Conservation (phyloP, 1,140 invertebrate genomes). For the Drusus annulatus region DNA sequence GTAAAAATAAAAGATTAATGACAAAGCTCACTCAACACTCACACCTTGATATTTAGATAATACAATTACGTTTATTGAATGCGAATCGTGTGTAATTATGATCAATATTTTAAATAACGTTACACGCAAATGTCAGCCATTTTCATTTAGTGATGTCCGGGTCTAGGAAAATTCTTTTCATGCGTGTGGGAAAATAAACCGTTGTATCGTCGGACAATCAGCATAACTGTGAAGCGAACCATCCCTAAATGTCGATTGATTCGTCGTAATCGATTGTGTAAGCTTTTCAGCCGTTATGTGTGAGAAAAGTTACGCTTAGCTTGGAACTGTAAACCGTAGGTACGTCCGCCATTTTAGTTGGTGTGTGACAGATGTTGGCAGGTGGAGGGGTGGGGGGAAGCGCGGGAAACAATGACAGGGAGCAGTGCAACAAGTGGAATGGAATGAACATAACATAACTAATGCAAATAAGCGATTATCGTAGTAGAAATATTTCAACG, state of each 20-base stretch:
- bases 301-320: constrained; percentile 31
- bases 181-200: constrained; percentile 46
- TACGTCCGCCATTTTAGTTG: constrained; percentile 6
- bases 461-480: not conserved
- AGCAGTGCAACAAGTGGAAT: not conserved
- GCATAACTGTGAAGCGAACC: constrained; percentile 42
- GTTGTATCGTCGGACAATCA: constrained; percentile 2
- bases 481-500: no score
- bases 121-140: constrained; percentile 43
- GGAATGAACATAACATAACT: not conserved
- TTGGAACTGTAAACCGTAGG: not conserved
- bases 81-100: constrained; percentile 21
- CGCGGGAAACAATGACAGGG: constrained; percentile 18
- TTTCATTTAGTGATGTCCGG: constrained; percentile 31
- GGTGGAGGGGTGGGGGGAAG: not conserved
- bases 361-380: not conserved
- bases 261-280: constrained; percentile 46
- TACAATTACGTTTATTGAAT: constrained; percentile 17
- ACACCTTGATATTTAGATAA: not conserved
- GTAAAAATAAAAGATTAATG: no score
- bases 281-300: constrained; percentile 51
- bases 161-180: constrained; percentile 40
- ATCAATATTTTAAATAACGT: constrained; percentile 37
- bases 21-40: not conserved
- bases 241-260: constrained; percentile 54